Conservation (phyloP, 2,797 vertebrate species). For the Semotilus atromaculatus region DNA sequence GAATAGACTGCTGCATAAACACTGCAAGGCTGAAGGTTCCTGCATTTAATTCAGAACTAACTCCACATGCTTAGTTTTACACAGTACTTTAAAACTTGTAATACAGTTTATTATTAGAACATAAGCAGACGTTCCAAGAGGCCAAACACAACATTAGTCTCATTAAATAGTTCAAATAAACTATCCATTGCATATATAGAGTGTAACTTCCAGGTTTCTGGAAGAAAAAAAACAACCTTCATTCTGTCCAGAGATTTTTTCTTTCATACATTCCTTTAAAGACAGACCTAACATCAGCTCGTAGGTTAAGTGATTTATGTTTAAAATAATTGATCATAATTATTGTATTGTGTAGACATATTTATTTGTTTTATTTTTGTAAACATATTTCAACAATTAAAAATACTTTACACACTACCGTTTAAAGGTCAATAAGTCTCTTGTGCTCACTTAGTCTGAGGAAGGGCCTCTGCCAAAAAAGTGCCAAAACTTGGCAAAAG, state of each 20-base stretch:
- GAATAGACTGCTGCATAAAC: not conserved
- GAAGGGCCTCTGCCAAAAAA: not conserved
- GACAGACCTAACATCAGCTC: not conserved
- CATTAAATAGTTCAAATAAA: slow-evolving; percentile 20
- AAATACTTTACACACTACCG: not conserved
- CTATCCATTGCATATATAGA: not conserved
- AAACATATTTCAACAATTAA: not conserved
- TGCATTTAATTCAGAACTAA: not conserved
- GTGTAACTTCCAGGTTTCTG: not conserved
- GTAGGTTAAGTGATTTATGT: not conserved
- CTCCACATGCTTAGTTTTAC: not conserved
- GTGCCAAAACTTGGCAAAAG: not conserved
- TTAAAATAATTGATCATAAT: not conserved
- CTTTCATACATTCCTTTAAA: not conserved
- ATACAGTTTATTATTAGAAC: slow-evolving; percentile 18
- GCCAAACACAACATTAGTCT: slow-evolving; percentile 13
- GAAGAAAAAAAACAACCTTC: not conserved
- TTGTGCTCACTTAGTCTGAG: no score
- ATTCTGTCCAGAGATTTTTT: not conserved
- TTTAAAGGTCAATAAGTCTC: not conserved
- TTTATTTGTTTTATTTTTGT: not conserved
- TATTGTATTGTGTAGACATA: not conserved
- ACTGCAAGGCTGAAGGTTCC: not conserved
- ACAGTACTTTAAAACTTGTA: slow-evolving; percentile 6
- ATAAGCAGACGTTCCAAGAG: not conserved